Base-by-base conservation (phyloP, 2,888 invertebrate genomes). In the Ichneumon xanthorius region DNA sequence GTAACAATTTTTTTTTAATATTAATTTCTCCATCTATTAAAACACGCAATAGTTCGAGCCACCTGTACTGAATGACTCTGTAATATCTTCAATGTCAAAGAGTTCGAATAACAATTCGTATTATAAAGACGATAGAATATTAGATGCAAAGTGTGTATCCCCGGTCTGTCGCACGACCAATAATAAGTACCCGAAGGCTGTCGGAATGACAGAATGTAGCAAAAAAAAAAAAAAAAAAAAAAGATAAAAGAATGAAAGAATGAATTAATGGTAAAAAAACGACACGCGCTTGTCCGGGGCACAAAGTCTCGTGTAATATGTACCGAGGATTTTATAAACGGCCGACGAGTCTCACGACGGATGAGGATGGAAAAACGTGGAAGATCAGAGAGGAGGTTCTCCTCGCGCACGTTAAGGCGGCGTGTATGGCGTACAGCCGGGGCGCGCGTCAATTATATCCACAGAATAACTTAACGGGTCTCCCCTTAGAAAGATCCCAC, bases 401-500 rank as follows among this genome's bases (percentile, higher is more conserved):
- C 45, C 45, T 48, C 40, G 76, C 75, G 5, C 63, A 63, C 63
- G 79, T 79, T 70, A 5, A 53, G 73, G 67, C 55, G 53, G 67
- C 63, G 61, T 19, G 37, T 68, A 58, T 19, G 50, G 72, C 78
- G 63, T 81, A 67, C 75, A 67, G 84, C 26, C 63, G 63, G 78
- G 65, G 71, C 80, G 85, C 91, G 89, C 92, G 92, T 93, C 93
- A 93, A 93, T 93, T 93, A 93, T 93, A 93, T 93, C 92, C 92
- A 90, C 90, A 91, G 93, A 93, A 93, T 93, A 93, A 93, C 92
- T 93, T 92, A 93, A 93, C 92, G 93, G 93, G 80, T 82, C 85
- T 92, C 92, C 93, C 93, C 85, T 93, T 92, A 92, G 92, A 93
- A 93, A 92, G 80, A 87, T 82, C 86, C 78, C 89, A 88, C 88